These are phyloP conservation scores for Cynocephalus volans DNA, from an alignment of 2,113 vertebrate genomes.

Conservation along the genomic window DNA sequence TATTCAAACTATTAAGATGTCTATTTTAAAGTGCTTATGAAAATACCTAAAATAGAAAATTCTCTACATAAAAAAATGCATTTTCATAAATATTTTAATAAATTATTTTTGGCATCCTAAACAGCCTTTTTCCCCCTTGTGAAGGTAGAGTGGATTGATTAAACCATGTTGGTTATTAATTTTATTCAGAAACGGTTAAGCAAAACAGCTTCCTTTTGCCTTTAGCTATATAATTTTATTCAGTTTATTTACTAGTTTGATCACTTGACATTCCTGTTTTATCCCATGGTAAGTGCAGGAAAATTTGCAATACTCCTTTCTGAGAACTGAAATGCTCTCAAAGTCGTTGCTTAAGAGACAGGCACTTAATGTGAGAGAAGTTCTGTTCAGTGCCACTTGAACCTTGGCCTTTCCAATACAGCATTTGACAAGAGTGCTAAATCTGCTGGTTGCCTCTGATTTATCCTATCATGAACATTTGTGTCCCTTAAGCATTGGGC, in stretches of 20 bases:
- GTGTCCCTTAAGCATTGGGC: slow-evolving; percentile 57
- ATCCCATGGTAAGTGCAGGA: not conserved
- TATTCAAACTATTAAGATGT: not conserved
- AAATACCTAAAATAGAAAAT: not conserved
- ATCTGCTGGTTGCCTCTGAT: slow-evolving; percentile 51
- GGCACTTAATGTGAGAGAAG: slow-evolving; percentile 56
- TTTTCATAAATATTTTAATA: not conserved
- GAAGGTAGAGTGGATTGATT: not conserved
- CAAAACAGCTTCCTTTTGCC: not conserved
- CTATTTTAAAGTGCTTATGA: not conserved
- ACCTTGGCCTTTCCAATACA: slow-evolving; percentile 67
- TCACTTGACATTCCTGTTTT: not conserved
- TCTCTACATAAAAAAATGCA: not conserved
- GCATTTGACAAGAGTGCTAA: slow-evolving; percentile 73
- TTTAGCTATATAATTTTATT: not conserved
- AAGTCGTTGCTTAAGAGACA: slow-evolving; percentile 49
- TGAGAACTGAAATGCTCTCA: slow-evolving; percentile 27
- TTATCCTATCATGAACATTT: slow-evolving; percentile 60
- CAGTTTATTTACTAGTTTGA: not conserved
- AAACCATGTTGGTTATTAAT: not conserved
- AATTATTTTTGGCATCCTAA: not conserved
- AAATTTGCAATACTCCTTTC: slow-evolving; percentile 19
- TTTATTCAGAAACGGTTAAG: not conserved
- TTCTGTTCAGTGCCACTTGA: slow-evolving; percentile 72
- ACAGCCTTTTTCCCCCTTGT: not conserved